Evolutionary conservation across 2,888 invertebrate species (phyloP), one percentile per base, ranked within the genome.

Genomic region (Phoronis australis): DNA sequence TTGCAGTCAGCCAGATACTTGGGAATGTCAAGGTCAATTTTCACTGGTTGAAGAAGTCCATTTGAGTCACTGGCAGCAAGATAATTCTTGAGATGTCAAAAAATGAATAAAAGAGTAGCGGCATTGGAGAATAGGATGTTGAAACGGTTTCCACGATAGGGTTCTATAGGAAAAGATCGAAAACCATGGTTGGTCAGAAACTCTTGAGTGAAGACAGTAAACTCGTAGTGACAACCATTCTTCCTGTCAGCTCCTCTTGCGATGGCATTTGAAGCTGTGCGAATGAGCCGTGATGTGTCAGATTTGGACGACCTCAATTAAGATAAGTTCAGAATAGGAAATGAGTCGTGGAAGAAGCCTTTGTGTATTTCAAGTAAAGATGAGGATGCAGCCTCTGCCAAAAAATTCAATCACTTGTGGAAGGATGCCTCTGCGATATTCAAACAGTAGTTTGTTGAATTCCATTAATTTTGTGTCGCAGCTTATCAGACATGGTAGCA

Each of bases 1-100:
- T 59, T 61, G 6, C 38, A 43, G 5, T 48, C 57, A 24, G 56
- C 54, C 2, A 59, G 3, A 40, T 47, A 58, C 37, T 50, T 51
- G 4, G 53, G 52, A 23, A 55, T 47, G 23, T 51, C 45, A 0
- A 59, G 25, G 40, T 60, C 59, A 51, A 47, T 40, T 9, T 49
- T 35, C 5, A 56, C 53, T 20, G 57, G 37, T 27, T 54, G 45
- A 20, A 57, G 46, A 1, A 58, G 45, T 6, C 42, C 50, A 41
- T 58, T 61, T 12, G 45, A 12, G 15, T 50, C 43, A 37, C 52
- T 45, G 9, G 9, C 9, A 9, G 9, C 31, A 9, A 31, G 15
- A 31, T 12, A 31, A 15, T 31, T 15, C 15, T 15, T 31, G 31
- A 15, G 9, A 9, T 31, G 9, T 15, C 15, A 9, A 15, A 15